Base-by-base conservation (phyloP, 2,797 vertebrate species). In the Erethizon dorsatum region DNA sequence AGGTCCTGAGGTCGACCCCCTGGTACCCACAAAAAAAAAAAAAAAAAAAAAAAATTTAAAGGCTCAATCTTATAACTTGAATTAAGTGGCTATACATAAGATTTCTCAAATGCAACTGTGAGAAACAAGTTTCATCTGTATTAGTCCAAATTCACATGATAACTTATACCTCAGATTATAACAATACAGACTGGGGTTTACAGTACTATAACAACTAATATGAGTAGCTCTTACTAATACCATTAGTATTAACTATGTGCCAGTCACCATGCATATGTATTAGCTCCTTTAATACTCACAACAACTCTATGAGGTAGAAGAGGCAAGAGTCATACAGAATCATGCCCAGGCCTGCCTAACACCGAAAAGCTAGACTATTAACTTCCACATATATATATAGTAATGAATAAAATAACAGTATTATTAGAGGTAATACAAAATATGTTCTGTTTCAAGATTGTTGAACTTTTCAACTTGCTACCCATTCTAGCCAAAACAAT, bases 121-220 rank as follows among this genome's bases (percentile, higher is more conserved):
- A 92, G 45, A 91, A 91, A 69, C 18, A 94, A 82, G 26, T 92
- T 78, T 85, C 65, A 88, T 75, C 33, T 54, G 71, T 82, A 78
- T 84, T 82, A 91, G 65, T 63, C 65, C 50, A 94, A 88, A 93
- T 90, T 79, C 54, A 90, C 69, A 67, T 54, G 9, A 9, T 61
- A 89, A 94, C 10, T 78, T 83, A 59, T 71, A 93, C 14, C 83
- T 31, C 59, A 89, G 10, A 88, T 78, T 85, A 80, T 50, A 93
- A 79, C 10, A 91, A 77, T 63, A 63, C 47, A 52, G 28, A 65
- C 10, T 88, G 63, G 59, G 33, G 87, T 77, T 47, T 94, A 50
- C 56, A 85, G 12, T 84, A 83, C 18, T 47, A 6, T 11, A 83
- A 50, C 14, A 82, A 65, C 69, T 93, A 91, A 57, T 57, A 85